Evolutionary conservation across 1,140 invertebrate genomes (phyloP).

Genomic region (Aphaenogaster rudis): DNA sequence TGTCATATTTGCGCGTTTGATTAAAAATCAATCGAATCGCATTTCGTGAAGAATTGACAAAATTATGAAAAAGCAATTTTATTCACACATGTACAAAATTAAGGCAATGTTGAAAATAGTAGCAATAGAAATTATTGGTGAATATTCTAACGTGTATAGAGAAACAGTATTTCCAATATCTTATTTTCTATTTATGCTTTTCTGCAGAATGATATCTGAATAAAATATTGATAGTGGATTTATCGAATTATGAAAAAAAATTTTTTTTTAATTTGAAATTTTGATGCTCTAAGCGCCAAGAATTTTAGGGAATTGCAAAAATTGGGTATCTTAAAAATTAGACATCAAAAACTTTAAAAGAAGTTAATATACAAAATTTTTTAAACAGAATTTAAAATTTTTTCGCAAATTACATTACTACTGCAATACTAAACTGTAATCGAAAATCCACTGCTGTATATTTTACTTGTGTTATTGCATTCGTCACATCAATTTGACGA

Average conservation of each 20-base stretch:
- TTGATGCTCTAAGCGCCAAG: background rate
- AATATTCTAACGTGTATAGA: background rate
- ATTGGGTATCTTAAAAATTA: conserved; percentile 1
- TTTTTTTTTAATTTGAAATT: background rate
- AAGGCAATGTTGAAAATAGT: background rate
- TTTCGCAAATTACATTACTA: background rate
- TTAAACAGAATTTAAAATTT: background rate
- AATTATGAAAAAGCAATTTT: background rate
- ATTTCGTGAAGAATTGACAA: background rate
- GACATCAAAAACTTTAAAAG: background rate
- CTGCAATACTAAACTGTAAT: background rate
- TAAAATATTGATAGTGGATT: conserved; percentile 24
- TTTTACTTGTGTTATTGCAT: background rate
- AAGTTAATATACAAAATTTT: background rate
- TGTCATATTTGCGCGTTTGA: conserved; percentile 9
- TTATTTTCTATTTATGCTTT: background rate
- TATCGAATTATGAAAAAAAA: conserved; percentile 17
- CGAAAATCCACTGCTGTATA: conserved; percentile 34
- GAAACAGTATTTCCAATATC: conserved; percentile 7
- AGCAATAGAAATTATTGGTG: conserved; percentile 8
- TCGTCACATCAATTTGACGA: background rate
- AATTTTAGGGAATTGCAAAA: conserved; percentile 2
- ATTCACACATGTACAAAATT: background rate
- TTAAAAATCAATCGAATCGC: background rate
- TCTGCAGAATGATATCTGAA: conserved; percentile 6